Evolutionary conservation across 2,888 invertebrate species (phyloP), one percentile per base, ranked within the genome.

Genomic region (Rambutsinella grinnellia): DNA sequence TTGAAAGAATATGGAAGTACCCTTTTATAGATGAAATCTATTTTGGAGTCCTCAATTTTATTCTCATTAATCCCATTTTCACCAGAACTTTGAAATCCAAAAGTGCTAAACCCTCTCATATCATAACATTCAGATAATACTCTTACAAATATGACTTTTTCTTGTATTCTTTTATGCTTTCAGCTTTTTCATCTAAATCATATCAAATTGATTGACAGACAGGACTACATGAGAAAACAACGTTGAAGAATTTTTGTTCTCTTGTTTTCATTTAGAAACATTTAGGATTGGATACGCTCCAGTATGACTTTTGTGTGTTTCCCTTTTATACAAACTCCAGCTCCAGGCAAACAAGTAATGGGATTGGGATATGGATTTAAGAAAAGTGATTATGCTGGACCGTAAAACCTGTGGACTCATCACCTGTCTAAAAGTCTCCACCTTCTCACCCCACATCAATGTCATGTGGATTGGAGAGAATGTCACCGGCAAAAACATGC

Each of bases 191-290:
- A 70, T 62, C 70, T 70, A 70, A 70, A 62, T 70, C 70, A 70
- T 56, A 70, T 70, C 70, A 70, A 63, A 70, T 62, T 70, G 70
- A 70, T 70, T 70, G 70, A 70, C 70, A 8, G 62, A 62, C 70
- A 56, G 28, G 24, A 27, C 28, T 51, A 63, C 62, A 70, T 62
- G 24, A 24, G 62, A 53, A 57, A 70, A 70, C 13, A 36, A 36
- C 13, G 36, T 36, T 36, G 36, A 13, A 36, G 36, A 13, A 36
- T 36, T 36, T 36, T 5, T 36, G 36, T 36, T 5, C 13, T n/a
- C n/a, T n/a, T n/a, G n/a, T n/a, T n/a, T n/a, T n/a, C n/a, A n/a
- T n/a, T n/a, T n/a, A n/a, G n/a, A n/a, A n/a, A n/a, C n/a, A n/a
- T n/a, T n/a, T n/a, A n/a, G n/a, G n/a, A n/a, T n/a, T n/a, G n/a